phyloP scores from a whole-genome alignment of 2,113 vertebrate species.

The Neodon shergylaensis region DNA sequence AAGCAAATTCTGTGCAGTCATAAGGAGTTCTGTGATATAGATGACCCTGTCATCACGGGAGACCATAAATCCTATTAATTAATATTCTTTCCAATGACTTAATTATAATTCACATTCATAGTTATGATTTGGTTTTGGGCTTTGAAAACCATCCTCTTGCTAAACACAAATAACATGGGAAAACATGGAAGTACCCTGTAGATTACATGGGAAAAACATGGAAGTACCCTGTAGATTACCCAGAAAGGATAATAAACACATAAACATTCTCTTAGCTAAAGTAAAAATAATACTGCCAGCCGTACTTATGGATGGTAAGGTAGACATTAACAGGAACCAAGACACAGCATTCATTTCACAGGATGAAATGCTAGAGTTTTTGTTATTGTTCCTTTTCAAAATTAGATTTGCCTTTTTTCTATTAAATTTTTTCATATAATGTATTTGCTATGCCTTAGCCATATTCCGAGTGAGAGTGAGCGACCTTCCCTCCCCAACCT shows the following conservation, averaged over 20 bases:
- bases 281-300: no score
- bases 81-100: conserved; percentile 28
- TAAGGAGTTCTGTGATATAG: neutral
- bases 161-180: neutral
- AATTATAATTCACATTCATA: conserved; percentile 11
- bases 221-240: no score
- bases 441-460: neutral
- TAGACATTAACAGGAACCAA: no score
- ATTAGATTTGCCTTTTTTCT: neutral
- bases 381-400: neutral
- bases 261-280: no score
- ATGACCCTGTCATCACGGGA: conserved; percentile 16
- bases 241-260: no score
- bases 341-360: neutral
- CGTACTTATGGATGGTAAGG: no score
- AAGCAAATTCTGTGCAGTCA: neutral
- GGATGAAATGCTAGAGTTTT: neutral
- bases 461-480: neutral
- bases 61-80: neutral
- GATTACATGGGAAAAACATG: neutral
- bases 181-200: neutral
- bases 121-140: neutral
- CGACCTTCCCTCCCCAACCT: neutral
- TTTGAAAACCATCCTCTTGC: neutral
- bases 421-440: neutral